phyloP scores from a whole-genome alignment of 2,888 invertebrate species.

The Calameuta filiformis region DNA sequence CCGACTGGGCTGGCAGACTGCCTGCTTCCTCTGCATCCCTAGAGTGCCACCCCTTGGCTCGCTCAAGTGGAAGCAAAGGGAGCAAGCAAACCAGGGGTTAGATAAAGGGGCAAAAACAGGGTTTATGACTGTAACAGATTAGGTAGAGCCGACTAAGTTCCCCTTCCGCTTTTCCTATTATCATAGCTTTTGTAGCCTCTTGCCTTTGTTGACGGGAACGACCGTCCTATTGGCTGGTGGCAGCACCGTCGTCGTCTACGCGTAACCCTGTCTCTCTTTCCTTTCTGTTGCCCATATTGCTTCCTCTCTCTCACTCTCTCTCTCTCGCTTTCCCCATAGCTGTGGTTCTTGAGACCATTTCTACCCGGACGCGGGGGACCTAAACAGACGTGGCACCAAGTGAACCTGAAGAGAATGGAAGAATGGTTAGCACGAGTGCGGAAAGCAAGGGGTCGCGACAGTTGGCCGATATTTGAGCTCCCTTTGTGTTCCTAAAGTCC shows the following conservation, averaged over 20 bases:
- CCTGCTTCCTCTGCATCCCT: constrained; percentile 16
- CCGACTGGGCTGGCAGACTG: not conserved
- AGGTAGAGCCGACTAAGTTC: constrained; percentile 47
- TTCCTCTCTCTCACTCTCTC: not conserved
- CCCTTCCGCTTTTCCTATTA: constrained; percentile 31
- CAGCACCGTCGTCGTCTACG: constrained; percentile 2
- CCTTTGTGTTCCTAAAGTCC: constrained; percentile 55
- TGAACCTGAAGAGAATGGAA: not conserved
- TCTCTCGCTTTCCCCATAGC: not conserved
- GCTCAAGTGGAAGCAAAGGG: constrained; percentile 41
- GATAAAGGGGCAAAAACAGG: constrained; percentile 53
- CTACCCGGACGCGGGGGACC: not conserved
- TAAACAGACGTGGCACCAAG: not conserved
- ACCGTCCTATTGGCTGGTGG: not conserved
- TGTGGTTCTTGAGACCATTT: not conserved
- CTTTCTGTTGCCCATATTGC: constrained; percentile 18
- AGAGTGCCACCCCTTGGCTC: constrained; percentile 40
- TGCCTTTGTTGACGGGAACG: constrained; percentile 35
- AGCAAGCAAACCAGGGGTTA: constrained; percentile 25
- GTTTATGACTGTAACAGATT: constrained; percentile 65
- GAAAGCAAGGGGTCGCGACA: constrained; percentile 51
- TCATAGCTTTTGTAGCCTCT: constrained; percentile 40
- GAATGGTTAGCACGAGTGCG: constrained; percentile 10
- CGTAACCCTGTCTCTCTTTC: constrained; percentile 20
- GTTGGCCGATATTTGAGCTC: constrained; percentile 62